Evolutionary conservation across 2,888 invertebrate genomes (phyloP), one percentile per base, ranked within the genome.

Genomic region (Hofmannophila pseudospretella): DNA sequence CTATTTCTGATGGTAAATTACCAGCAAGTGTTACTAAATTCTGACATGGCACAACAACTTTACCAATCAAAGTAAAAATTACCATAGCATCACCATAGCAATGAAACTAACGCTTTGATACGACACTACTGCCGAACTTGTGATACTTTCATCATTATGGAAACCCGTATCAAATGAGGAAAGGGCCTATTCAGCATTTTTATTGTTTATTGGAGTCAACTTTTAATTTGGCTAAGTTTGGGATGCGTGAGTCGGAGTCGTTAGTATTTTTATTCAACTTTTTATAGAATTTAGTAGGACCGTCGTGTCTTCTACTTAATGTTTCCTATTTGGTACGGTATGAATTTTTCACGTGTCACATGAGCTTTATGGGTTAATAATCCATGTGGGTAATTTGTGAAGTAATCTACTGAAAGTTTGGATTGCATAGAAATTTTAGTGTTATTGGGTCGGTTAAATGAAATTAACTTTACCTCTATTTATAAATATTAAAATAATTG

Each of bases 151-250:
- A 54, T 60, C 58, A 67, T 71, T 68, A 73, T 63, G 33, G 36
- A 53, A 68, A 69, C 67, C 68, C 54, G 56, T 61, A 75, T 69
- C 66, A 71, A 77, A 72, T 60, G 61, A 66, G 68, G 58, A 58
- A 70, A 70, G 64, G 54, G 68, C 60, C 67, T 58, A 67, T 73
- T 75, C 59, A 67, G 68, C 52, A 70, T 73, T 82, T 79, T 82
- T 82, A 84, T 81, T 78, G 84, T 82, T 80, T 82, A 84, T 81
- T 73, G 77, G 79, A 66, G 67, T 64, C 67, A 82, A 85, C 82
- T 86, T 85, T 86, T 86, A 86, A 86, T 86, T 86, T 76, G 68
- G 63, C 70, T 72, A 71, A 80, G 76, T 82, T 84, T 79, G 49
- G 44, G 67, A 75, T 85, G 84, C 86, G 85, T 85, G 86, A 69